phyloP scores from a whole-genome alignment of 2,113 vertebrate genomes.

The Callorhinus ursinus region DNA sequence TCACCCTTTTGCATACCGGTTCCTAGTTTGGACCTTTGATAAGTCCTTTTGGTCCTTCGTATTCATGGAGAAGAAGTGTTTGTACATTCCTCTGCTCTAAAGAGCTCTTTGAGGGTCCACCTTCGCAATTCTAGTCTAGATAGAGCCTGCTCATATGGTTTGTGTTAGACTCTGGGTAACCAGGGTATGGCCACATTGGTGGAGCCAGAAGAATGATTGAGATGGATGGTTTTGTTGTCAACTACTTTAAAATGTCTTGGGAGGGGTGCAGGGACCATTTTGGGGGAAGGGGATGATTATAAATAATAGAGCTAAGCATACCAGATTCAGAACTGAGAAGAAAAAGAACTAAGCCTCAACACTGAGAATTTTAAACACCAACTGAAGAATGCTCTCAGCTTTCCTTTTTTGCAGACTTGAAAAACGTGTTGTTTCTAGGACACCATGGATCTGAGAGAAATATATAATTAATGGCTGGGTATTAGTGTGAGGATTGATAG shows the following conservation, averaged over 20 bases:
- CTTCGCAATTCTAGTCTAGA: not conserved
- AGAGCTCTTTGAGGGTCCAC: not conserved
- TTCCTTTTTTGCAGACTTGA: not conserved
- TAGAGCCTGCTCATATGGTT: not conserved
- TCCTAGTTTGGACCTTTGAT: not conserved
- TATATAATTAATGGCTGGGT: not conserved
- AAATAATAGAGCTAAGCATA: not conserved
- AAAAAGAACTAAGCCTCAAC: not conserved
- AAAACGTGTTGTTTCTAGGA: conserved; percentile 45
- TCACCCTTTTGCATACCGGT: not conserved
- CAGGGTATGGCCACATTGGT: not conserved
- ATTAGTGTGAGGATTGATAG: not conserved
- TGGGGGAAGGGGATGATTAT: not conserved
- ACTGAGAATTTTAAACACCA: conserved; percentile 3
- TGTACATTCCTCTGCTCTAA: not conserved
- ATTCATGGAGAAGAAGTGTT: not conserved
- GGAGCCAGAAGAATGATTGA: not conserved
- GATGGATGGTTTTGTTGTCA: conserved; percentile 16
- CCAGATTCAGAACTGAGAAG: not conserved
- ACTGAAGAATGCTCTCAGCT: not conserved
- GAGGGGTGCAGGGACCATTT: not conserved
- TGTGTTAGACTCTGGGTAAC: not conserved
- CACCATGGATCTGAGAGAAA: not conserved
- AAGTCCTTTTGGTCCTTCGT: not conserved
- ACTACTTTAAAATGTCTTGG: not conserved